Base-by-base conservation (phyloP, 2,888 invertebrate genomes). In the Tenthredo amoena region DNA sequence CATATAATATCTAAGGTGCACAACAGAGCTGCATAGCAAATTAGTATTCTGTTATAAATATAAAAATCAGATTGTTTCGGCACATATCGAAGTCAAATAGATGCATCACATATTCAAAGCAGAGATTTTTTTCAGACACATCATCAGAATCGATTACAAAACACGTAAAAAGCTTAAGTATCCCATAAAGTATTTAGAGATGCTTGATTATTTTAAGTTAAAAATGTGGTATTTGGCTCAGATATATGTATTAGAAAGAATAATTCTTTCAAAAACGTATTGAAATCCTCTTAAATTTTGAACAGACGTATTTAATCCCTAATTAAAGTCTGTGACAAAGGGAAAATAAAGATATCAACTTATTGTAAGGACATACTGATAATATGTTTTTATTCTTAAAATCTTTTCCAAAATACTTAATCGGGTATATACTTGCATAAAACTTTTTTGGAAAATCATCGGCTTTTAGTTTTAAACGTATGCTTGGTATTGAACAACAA, bases 321-420 rank as follows among this genome's bases (percentile, higher is more conserved):
- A 26, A 62, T 43, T 34, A 9, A 71, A 71, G 43, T 83, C 83
- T 47, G 43, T 50, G 83, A 68, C 71, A 68, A 15, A 71, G 83
- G 68, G 68, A 85, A 86, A 87, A 85, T 86, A 85, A 86, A 84
- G 81, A 82, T 85, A 81, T 72, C 84, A 85, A 40, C 68, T 83
- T 47, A 68, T 31, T 1, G 15, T 47, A 34, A 71, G 26, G 26
- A 43, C 68, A 83, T 83, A 43, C 58, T 85, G 58, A 79, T 77
- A 85, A 40, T 72, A 72, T 82, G 84, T 87, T 86, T 79, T 87
- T 26, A 87, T 87, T 87, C 77, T 86, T 58, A 87, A 50, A 47
- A 79, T 89, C 82, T 86, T 85, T 18, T 85, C 82, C 10, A 83
- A 83, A 68, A 68, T 83, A 68, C 47, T 83, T 47, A 47, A 83